Evolutionary conservation across 2,797 vertebrate genomes (phyloP), one percentile per base, ranked within the genome.

Genomic region (Sparidentex hasta): DNA sequence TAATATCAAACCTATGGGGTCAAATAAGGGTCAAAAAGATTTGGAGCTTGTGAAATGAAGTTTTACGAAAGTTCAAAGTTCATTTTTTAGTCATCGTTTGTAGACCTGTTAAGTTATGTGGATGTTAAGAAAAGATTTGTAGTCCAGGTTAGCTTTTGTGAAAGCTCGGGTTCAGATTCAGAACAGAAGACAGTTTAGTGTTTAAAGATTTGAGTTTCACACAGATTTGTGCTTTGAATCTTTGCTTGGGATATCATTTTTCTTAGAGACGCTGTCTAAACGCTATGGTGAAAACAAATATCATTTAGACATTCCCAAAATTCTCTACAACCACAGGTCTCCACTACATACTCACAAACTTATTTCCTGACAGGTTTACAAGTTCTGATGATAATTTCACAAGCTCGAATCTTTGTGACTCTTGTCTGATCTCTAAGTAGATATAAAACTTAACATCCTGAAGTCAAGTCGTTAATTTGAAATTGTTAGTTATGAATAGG

Each of bases 21-120:
- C 59, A 76, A 77, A 33, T 48, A 18, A 55, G 62, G 27, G 38
- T 12, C 33, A 51, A 23, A 56, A 55, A 47, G 48, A 54, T 65
- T 62, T 63, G 0, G 12, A 58, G 56, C 9, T 73, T 58, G 23
- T 52, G 18, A 62, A 65, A 52, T 33, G 2, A 59, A 20, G 7
- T 52, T 72, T 7, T 11, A 55, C 43, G 66, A 2, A 1, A 33
- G 33, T 33, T 33, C 33, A 33, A 33, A 33, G 33, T 33, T 33
- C 7, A 33, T 33, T 33, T 38, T 38, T 54, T 47, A 2, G 17
- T 61, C 41, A 7, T 1, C 9, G 6, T 64, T 64, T 18, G 47
- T 12, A 51, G 54, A 29, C 14, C 5, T 29, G 18, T 27, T 44
- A 27, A 46, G 50, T 20, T 11, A 9, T 18, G 21, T n/a, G 29